Evolutionary conservation across 2,797 vertebrate species (phyloP), one percentile per base, ranked within the genome.

Genomic region (Falco novaeseelandiae): DNA sequence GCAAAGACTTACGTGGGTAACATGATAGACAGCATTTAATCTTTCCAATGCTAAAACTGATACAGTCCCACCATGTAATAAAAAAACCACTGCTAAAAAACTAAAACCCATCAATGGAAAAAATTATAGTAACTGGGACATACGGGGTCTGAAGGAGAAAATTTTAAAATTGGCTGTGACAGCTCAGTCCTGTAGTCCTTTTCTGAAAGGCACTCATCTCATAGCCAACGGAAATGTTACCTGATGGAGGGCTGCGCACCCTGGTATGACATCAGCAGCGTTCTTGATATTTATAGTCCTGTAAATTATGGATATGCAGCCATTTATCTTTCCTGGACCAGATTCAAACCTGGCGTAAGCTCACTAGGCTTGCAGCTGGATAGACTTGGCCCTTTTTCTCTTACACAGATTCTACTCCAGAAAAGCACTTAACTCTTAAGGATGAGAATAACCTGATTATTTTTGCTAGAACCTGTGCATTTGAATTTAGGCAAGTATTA

Each of bases 241-340:
- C 94, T 89, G 90, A 90, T 63, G 85, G 73, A 92, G 83, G 76
- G 74, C 34, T 72, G 38, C 3, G 2, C 34, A 20, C 40, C 90
- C 81, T 73, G 76, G 26, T 67, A 69, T 95, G 84, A 92, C 89
- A 93, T 96, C 93, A 93, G 49, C 59, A 87, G 49, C 0, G 0
- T 73, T 77, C 89, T 83, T 94, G 74, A 32, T 96, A 96, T 93
- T 97, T 94, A 96, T 91, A 96, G 92, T 74, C 74, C 61, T 78
- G 57, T 91, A 94, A 96, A 89, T 94, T 83, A 83, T n/a, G 84
- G 84, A 78, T 81, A 65, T 0, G 5, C 69, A 78, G 65, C 54
- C 78, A 96, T 92, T 93, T 95, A 72, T 96, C 89, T 93, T 86
- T 85, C 89, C 76, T 94, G 93, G 93, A 96, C 42, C 22, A 55